These are phyloP conservation scores for Hippocampus zosterae DNA, from an alignment of 2,113 vertebrate genomes.

Conservation along the genomic window DNA sequence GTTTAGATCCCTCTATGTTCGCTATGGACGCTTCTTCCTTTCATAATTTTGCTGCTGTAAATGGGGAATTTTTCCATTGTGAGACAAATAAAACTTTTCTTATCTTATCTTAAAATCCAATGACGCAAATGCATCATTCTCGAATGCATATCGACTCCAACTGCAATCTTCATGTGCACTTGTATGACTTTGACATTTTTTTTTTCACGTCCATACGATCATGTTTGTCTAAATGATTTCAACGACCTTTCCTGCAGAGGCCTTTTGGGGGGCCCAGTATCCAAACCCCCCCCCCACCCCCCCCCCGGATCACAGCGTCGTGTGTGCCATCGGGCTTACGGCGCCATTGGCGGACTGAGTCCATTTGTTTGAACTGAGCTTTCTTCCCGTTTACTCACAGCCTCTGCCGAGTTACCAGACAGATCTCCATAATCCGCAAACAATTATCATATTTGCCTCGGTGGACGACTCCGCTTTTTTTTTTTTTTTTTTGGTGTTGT, in stretches of 20 bases:
- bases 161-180: neutral
- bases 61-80: no score
- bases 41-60: no score
- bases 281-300: neutral
- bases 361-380: conserved; percentile 69
- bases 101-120: no score
- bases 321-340: conserved; percentile 37
- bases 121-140: no score
- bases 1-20: no score
- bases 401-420: conserved; percentile 59
- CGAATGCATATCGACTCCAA: neutral
- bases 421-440: conserved; percentile 73
- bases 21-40: no score
- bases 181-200: conserved; percentile 6
- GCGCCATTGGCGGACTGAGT: conserved; percentile 51
- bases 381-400: conserved; percentile 68
- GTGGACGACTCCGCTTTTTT: conserved; percentile 60
- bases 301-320: conserved; percentile 28
- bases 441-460: conserved; percentile 73
- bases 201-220: conserved; percentile 23
- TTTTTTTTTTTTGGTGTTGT: conserved; percentile 35
- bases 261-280: conserved; percentile 33
- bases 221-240: conserved; percentile 45
- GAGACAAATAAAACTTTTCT: no score
- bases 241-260: conserved; percentile 31